Evolutionary conservation across 2,113 vertebrate species (phyloP).

Genomic region (Silurus asotus): DNA sequence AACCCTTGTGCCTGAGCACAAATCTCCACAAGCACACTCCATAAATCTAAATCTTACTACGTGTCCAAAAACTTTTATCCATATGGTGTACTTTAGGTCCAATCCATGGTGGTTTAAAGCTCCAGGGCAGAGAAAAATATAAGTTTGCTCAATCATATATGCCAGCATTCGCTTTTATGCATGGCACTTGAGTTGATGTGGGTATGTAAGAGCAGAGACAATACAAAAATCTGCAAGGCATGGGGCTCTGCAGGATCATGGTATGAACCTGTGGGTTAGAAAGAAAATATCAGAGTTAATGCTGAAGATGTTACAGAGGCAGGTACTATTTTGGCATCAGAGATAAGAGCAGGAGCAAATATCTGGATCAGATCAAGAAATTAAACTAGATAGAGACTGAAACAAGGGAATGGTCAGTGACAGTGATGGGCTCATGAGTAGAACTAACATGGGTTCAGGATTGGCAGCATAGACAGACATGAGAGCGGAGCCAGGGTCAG

Average conservation of each 20-base stretch:
- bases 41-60: no score
- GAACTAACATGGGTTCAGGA: not conserved
- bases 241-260: not conserved
- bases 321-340: not conserved
- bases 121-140: not conserved
- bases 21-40: no score
- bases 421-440: not conserved
- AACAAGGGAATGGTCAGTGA: constrained; percentile 7
- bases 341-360: not conserved
- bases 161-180: no score
- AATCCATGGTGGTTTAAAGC: not conserved
- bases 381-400: not conserved
- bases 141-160: not conserved
- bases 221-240: not conserved
- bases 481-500: constrained; percentile 17
- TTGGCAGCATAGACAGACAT: not conserved
- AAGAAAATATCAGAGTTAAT: not conserved
- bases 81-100: not conserved
- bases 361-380: not conserved
- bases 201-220: not conserved
- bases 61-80: no score
- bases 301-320: not conserved
- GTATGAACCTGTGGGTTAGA: not conserved
- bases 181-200: not conserved
- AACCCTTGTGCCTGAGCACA: no score